Evolutionary conservation across 2,797 vertebrate genomes (phyloP), one percentile per base, ranked within the genome.

Genomic region (Lates japonicus): DNA sequence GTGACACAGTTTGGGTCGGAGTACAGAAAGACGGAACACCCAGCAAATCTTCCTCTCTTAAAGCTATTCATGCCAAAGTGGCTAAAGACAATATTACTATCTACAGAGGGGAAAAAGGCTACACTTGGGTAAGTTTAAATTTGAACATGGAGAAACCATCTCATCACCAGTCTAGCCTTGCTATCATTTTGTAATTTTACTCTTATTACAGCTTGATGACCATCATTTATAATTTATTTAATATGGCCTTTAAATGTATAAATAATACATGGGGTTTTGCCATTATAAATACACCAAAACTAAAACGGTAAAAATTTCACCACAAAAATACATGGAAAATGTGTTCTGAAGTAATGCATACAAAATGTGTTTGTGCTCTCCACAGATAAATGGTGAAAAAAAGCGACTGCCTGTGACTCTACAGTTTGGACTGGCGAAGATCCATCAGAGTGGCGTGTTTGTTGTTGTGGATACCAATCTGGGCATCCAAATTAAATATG

Each of bases 331-430:
- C 14, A 22, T 22, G 4, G 8, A 48, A 37, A 37, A 7, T 37
- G 37, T 9, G 7, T 7, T 37, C 7, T 52, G 2, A 31, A 60
- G 3, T 41, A 29, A 55, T 17, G 1, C 10, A 22, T 29, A 31
- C 39, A 22, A 72, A 13, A 59, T n/a, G 16, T 11, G 16, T 37
- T 1, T 79, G 1, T 48, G 7, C 41, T 6, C 20, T 70, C 20
- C 12, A 11, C 67, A 96, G 95, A 90, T 96, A 0, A 88, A 95
- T 78, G 82, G 78, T 5, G 87, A 83, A 5, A 68, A 59, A 44
- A 90, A 60, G 0, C 73, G 75, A 0, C 85, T 96, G 16, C 94
- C 94, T 0, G 59, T 87, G 19, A 90, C 73, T 63, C 48, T 85
- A 1, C 76, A 76, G 0, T 20, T 67, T 0, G 91, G 94, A 1